These are phyloP conservation scores for Eublepharis macularius DNA, from an alignment of 2,113 vertebrate species.

Conservation along the genomic window DNA sequence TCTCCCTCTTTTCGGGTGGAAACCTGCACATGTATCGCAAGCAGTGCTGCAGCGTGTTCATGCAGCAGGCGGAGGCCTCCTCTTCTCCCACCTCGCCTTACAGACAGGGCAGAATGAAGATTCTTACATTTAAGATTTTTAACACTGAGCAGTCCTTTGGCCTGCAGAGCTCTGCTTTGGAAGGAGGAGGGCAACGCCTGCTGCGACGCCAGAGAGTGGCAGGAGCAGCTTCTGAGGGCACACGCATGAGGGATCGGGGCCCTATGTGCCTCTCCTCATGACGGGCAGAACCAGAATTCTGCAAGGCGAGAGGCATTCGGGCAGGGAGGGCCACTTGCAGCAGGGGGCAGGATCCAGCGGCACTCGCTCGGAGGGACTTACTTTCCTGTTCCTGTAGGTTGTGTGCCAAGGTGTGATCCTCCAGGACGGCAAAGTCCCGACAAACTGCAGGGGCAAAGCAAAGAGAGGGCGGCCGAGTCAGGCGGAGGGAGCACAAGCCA, in stretches of 20 bases:
- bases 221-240: rapidly evolving
- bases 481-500: rapidly evolving
- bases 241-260: not conserved
- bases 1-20: no score
- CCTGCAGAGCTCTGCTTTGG: no score
- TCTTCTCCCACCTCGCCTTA: not conserved
- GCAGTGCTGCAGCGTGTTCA: no score
- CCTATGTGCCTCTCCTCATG: not conserved
- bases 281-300: not conserved
- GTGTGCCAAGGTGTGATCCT: conserved; percentile 95
- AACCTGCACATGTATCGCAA: no score
- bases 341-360: no score
- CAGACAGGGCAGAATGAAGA: no score
- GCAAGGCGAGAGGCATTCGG: no score
- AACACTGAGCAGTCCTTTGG: no score
- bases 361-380: conserved; percentile 37
- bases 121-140: no score
- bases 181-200: not conserved
- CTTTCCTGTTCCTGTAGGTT: conserved; percentile 98
- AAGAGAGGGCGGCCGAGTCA: not conserved
- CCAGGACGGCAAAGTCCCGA: conserved; percentile 92
- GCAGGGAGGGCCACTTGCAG: not conserved
- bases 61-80: not conserved
- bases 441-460: conserved; percentile 78
- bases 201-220: not conserved